Evolutionary conservation across 2,888 invertebrate genomes (phyloP), one percentile per base, ranked within the genome.

Genomic region (Aphrophora alni): DNA sequence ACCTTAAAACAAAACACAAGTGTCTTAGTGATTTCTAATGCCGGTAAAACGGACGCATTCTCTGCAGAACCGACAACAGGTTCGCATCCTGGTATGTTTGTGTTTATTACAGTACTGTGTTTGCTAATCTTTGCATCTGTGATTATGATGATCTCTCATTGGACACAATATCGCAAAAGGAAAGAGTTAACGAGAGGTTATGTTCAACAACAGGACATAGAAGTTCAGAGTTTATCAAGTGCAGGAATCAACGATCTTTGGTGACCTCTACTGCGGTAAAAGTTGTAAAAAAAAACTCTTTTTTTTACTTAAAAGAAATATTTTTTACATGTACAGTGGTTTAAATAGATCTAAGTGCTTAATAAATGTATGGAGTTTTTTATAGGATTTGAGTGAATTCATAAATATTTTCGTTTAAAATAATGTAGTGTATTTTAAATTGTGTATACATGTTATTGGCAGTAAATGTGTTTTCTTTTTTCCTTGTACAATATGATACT

Each of bases 61-160:
- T 21, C 51, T 0, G 51, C 51, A 4, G 51, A 72, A 25, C 51
- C 28, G 7, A 21, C 51, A 0, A 4, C 77, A 24, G 12, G 51
- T 51, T 72, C 78, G 4, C 78, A 78, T 38, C 78, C 78, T 21
- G 78, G 78, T 12, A 78, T 78, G 78, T 24, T 78, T 28, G 78
- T 78, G 21, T 78, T 78, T 59, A 72, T 78, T 8, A n/a, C 59
- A 24, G 21, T 72, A 28, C 14, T 78, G 5, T 51, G 78, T 71
- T 51, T 71, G n/a, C 38, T 78, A 1, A 4, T 78, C 7, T 25
- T 78, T 5, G 78, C 78, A 21, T 38, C 72, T 33, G 71, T 73
- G 21, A 38, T 73, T 21, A 78, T 78, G 78, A 24, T 78, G 10
- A 27, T 51, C 72, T 78, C 78, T 10, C 78, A 78, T n/a, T 78